These are phyloP conservation scores for Antheraea yamamai DNA, from an alignment of 2,888 invertebrate genomes.

Conservation along the genomic window DNA sequence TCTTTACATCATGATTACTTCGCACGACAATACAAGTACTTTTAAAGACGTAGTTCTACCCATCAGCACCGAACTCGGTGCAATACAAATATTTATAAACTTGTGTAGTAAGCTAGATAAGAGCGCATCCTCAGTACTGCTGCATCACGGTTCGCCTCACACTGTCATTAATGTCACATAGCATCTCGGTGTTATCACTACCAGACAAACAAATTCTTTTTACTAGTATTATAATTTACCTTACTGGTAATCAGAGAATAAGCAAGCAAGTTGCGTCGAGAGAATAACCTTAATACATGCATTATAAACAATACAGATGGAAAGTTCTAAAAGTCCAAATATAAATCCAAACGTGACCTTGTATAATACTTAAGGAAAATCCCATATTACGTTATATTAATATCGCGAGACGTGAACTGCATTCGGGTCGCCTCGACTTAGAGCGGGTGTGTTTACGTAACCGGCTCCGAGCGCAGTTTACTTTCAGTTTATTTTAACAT, in stretches of 20 bases:
- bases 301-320: background rate
- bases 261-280: background rate
- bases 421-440: background rate
- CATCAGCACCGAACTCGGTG: too few species aligned
- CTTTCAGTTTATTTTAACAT: conserved; percentile 7
- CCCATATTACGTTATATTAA: background rate
- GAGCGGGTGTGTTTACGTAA: background rate
- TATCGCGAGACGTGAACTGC: background rate
- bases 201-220: background rate
- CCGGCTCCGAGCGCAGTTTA: background rate
- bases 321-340: background rate
- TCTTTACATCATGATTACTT: too few species aligned
- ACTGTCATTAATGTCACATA: too few species aligned
- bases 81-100: too few species aligned
- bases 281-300: background rate
- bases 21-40: too few species aligned
- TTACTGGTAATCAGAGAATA: background rate
- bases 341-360: background rate
- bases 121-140: too few species aligned
- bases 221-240: background rate
- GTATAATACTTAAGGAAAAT: background rate
- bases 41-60: too few species aligned
- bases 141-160: too few species aligned
- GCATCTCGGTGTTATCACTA: background rate
- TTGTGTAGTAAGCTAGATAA: too few species aligned